These are phyloP conservation scores for Eira barbara DNA, from an alignment of 2,113 vertebrate species.

Conservation along the genomic window DNA sequence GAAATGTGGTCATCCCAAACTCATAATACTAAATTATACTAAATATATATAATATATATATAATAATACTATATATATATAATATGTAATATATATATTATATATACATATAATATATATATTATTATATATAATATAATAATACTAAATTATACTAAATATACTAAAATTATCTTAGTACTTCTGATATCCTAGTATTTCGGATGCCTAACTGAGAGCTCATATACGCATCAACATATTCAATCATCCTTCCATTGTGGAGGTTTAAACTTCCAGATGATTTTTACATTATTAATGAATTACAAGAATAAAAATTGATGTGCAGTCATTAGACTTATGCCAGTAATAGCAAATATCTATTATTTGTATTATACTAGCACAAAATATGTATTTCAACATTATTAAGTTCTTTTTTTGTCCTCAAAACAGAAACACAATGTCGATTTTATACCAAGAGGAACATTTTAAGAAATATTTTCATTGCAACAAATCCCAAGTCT, in stretches of 20 bases:
- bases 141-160: too few relatives aligned
- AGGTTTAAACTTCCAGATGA: neutral
- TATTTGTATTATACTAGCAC: neutral
- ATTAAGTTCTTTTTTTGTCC: neutral
- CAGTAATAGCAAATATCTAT: neutral
- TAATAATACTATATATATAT: too few relatives aligned
- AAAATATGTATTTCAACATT: neutral
- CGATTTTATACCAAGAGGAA: neutral
- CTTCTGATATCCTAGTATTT: neutral
- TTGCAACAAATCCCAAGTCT: neutral
- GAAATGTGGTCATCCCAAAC: slow-evolving; percentile 53
- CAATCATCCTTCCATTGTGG: neutral
- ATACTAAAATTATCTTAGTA: neutral
- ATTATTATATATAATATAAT: too few relatives aligned
- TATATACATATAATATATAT: too few relatives aligned
- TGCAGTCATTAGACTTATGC: neutral
- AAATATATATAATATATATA: too few relatives aligned
- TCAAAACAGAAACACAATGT: neutral
- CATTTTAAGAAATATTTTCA: neutral
- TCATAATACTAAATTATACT: neutral
- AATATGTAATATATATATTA: too few relatives aligned
- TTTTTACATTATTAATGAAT: slow-evolving; percentile 21
- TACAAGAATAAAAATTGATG: neutral
- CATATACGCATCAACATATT: neutral
- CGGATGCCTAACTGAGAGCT: neutral